Evolutionary conservation across 1,140 invertebrate genomes (phyloP).

Genomic region (Samia ricini): DNA sequence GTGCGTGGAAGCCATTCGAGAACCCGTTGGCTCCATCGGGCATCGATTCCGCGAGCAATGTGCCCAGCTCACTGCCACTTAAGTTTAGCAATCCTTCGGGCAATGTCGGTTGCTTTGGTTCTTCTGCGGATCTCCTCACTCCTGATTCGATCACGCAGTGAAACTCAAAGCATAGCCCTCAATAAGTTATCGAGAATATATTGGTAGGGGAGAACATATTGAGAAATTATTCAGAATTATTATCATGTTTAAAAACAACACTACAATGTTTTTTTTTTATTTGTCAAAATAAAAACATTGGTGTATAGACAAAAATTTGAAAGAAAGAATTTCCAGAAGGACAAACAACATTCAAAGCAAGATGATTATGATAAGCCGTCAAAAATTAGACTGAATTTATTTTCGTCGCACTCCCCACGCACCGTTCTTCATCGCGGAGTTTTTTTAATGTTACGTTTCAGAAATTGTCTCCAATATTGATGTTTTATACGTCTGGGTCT

Average conservation of each 20-base stretch:
- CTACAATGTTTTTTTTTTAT: background rate
- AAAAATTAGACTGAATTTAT: constrained; percentile 10
- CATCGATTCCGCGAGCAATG: no score
- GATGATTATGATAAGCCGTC: constrained; percentile 4
- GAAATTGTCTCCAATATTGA: background rate
- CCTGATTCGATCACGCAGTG: no score
- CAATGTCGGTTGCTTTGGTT: no score
- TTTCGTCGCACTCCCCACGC: constrained; percentile 5
- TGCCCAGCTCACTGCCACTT: no score
- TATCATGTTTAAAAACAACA: constrained; percentile 10
- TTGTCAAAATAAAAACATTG: constrained; percentile 11
- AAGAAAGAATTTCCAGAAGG: constrained; percentile 1
- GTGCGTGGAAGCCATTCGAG: no score
- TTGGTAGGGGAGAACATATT: no score
- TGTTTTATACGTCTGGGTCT: background rate
- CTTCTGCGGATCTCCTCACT: no score
- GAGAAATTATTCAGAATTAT: no score
- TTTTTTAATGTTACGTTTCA: constrained; percentile 5
- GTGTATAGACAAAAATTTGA: constrained; percentile 28
- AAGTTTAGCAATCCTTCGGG: no score
- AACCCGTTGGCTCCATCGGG: no score
- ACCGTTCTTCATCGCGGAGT: background rate
- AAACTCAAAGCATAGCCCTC: no score
- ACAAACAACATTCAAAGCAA: constrained; percentile 3
- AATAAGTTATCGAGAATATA: no score